Conservation (phyloP, 2,888 invertebrate species). For the Hydrotaea diabolus region DNA sequence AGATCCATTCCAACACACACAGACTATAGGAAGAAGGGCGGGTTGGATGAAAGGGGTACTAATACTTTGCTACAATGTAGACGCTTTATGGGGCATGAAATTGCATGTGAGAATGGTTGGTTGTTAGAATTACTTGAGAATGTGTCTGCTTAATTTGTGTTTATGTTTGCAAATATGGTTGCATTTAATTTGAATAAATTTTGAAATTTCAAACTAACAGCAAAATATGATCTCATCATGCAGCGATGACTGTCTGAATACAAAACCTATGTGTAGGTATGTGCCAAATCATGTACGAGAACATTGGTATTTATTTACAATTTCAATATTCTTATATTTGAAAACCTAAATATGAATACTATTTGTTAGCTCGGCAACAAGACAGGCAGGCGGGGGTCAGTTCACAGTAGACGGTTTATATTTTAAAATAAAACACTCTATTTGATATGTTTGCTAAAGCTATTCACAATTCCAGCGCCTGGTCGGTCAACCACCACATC, state of each 20-base stretch:
- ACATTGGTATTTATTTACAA: background rate
- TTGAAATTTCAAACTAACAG: constrained; percentile 2
- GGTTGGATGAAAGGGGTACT: no score
- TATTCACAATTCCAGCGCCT: no score
- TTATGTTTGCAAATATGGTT: constrained; percentile 14
- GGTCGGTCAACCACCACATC: no score
- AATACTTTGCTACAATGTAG: no score
- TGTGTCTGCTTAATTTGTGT: background rate
- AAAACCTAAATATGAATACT: background rate
- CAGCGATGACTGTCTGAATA: no score
- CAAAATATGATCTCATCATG: constrained; percentile 32
- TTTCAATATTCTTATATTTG: background rate
- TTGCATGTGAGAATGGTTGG: background rate
- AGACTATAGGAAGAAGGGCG: no score
- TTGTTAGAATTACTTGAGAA: background rate
- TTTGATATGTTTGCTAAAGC: no score
- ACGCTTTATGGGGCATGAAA: background rate
- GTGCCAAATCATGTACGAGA: background rate
- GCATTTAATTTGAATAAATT: background rate
- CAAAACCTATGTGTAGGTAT: background rate
- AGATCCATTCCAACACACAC: no score
- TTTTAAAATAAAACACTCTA: no score
- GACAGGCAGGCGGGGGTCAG: no score
- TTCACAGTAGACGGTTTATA: no score
- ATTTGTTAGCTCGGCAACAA: background rate